Conservation (phyloP, 2,113 vertebrate genomes). For the Bucco capensis region DNA sequence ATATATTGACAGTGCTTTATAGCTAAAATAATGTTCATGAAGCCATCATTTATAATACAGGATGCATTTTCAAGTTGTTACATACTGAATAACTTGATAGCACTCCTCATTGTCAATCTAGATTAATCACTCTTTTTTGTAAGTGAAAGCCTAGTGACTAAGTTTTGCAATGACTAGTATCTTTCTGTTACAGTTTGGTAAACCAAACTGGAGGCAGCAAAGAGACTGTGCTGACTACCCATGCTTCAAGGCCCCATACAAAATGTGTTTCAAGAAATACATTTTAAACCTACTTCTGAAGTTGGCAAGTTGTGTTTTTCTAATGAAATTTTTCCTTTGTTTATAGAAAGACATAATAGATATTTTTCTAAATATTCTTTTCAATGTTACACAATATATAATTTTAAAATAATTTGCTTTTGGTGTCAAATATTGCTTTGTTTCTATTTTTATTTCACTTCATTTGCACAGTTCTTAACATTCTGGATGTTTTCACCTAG, state of each 20-base stretch:
- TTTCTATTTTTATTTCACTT: not conserved
- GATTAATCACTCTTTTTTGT: not conserved
- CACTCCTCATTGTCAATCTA: not conserved
- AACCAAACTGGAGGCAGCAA: not conserved
- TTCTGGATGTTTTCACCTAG: not conserved
- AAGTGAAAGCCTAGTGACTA: not conserved
- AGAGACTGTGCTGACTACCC: not conserved
- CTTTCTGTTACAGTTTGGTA: not conserved
- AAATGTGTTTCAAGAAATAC: not conserved
- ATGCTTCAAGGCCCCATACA: not conserved
- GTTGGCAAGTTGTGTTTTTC: not conserved
- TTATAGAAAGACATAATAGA: not conserved
- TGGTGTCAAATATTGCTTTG: not conserved
- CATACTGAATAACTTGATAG: not conserved
- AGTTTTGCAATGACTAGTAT: not conserved
- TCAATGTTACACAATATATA: not conserved
- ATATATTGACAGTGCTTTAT: not conserved
- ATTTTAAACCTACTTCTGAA: not conserved
- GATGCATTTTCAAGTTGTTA: not conserved
- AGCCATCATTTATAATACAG: not conserved
- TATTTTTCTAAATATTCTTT: not conserved
- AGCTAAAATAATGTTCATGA: not conserved
- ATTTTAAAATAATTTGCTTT: not conserved
- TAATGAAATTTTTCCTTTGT: not conserved
- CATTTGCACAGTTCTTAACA: not conserved